Conservation (phyloP, 1,140 invertebrate species). For the Drosophila albomicans region DNA sequence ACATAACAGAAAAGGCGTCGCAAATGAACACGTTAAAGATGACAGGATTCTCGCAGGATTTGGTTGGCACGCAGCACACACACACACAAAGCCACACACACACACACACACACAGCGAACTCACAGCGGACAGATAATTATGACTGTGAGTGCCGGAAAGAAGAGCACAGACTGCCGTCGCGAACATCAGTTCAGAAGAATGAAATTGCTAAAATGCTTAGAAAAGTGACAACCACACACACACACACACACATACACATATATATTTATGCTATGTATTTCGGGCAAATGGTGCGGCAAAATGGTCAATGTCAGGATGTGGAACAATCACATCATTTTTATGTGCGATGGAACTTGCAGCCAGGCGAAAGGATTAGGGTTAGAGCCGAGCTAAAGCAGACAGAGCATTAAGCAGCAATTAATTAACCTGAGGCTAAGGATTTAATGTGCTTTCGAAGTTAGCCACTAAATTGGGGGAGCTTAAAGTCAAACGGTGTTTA, state of each 20-base stretch:
- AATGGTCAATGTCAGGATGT: neutral
- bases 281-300: slow-evolving; percentile 6
- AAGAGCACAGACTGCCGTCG: neutral
- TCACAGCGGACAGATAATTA: slow-evolving; percentile 16
- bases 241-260: neutral
- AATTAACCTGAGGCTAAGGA: neutral
- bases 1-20: slow-evolving; percentile 50
- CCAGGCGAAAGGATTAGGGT: neutral
- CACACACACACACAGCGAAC: neutral
- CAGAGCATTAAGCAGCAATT: neutral
- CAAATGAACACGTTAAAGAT: slow-evolving; percentile 76
- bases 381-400: neutral
- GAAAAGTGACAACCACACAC: neutral
- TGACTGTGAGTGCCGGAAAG: slow-evolving; percentile 12
- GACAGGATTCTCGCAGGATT: slow-evolving; percentile 61
- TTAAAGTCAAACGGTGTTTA: too few relatives aligned
- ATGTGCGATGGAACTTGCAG: neutral
- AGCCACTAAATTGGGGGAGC: neutral
- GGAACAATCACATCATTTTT: neutral
- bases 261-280: slow-evolving; percentile 4
- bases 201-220: slow-evolving; percentile 19
- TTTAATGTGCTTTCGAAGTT: neutral
- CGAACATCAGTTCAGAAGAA: neutral
- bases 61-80: neutral
- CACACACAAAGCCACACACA: neutral